Evolutionary conservation across 2,113 vertebrate genomes (phyloP).

Genomic region (Caloenas nicobarica): DNA sequence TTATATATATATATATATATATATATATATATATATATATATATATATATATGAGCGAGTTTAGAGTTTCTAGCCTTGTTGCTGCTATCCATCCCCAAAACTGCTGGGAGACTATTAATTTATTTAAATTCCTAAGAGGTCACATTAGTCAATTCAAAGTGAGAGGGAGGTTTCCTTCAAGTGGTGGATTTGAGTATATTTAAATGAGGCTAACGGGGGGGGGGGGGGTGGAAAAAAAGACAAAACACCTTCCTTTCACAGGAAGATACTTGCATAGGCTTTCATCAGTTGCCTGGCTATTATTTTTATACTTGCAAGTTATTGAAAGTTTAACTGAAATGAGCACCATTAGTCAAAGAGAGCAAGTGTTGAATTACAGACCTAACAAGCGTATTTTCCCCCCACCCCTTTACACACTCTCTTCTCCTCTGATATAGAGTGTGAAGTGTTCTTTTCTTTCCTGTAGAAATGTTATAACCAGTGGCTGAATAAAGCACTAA

Average conservation of each 20-base stretch:
- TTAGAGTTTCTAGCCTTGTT: background rate
- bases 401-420: background rate
- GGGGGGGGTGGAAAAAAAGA: too few species aligned
- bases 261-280: background rate
- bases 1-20: rapidly evolving
- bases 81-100: background rate
- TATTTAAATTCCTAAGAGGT: background rate
- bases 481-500: background rate
- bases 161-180: background rate
- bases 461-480: background rate
- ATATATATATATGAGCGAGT: too few species aligned
- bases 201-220: background rate
- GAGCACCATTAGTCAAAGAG: background rate
- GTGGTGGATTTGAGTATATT: background rate
- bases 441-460: background rate
- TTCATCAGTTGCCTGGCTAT: background rate
- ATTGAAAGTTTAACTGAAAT: background rate
- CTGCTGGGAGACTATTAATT: background rate
- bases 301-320: background rate
- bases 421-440: background rate
- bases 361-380: background rate
- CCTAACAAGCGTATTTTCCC: background rate
- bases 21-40: too few species aligned
- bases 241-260: background rate
- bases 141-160: background rate